Evolutionary conservation across 2,113 vertebrate species (phyloP).

Genomic region (Salvelinus sp.): DNA sequence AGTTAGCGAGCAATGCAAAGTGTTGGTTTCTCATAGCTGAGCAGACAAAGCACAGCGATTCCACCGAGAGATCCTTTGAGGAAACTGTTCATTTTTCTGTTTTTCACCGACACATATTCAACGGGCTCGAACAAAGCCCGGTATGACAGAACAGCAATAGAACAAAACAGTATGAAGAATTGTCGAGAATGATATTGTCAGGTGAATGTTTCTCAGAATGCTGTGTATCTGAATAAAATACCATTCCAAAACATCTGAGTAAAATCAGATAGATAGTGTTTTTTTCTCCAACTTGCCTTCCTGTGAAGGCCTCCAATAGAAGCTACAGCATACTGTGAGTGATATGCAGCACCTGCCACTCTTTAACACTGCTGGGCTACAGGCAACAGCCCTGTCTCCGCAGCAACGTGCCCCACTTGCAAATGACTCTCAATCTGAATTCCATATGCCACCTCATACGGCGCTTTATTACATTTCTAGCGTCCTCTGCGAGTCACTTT

Average conservation of each 20-base stretch:
- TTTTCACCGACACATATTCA: constrained; percentile 49
- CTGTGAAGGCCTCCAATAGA: not conserved
- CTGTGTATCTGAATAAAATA: too few relatives aligned
- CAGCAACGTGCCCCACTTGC: constrained; percentile 67
- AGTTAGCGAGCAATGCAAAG: constrained; percentile 34
- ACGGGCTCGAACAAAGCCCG: constrained; percentile 31
- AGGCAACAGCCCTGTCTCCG: constrained; percentile 53
- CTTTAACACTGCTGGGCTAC: constrained; percentile 62
- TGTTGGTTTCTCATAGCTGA: not conserved
- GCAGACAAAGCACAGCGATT: constrained; percentile 32
- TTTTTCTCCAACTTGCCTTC: too few relatives aligned
- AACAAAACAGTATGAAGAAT: not conserved
- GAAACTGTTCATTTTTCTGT: constrained; percentile 45
- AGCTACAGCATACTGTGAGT: constrained; percentile 34
- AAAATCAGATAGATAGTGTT: too few relatives aligned
- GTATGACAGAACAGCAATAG: constrained; percentile 17
- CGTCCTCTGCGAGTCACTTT: constrained; percentile 61
- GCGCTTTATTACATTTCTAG: constrained; percentile 67
- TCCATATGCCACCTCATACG: constrained; percentile 62
- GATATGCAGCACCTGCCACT: constrained; percentile 71
- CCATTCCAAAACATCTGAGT: too few relatives aligned
- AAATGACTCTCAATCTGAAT: constrained; percentile 72
- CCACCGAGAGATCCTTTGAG: constrained; percentile 56
- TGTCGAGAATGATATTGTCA: too few relatives aligned
- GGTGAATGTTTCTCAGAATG: too few relatives aligned